Evolutionary conservation across 2,888 invertebrate species (phyloP).

Genomic region (Bembecia ichneumoniformis): DNA sequence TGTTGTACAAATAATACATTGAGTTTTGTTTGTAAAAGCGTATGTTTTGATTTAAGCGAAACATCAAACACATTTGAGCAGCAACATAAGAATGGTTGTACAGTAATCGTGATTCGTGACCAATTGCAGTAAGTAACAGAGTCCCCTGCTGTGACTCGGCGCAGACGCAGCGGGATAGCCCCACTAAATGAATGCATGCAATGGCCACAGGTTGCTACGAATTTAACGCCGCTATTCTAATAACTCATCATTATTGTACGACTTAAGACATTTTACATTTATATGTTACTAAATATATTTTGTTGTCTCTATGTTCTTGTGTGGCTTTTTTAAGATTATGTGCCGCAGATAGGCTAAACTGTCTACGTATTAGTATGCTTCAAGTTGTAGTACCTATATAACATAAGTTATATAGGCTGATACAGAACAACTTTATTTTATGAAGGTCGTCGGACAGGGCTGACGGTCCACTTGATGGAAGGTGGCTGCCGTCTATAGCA

Average conservation of each 20-base stretch:
- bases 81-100: conserved; percentile 40
- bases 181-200: conserved; percentile 24
- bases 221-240: conserved; percentile 1
- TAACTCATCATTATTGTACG: conserved; percentile 5
- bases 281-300: neutral
- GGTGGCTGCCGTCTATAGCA: no score
- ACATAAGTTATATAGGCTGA: no score
- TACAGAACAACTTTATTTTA: no score
- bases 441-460: no score
- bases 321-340: no score
- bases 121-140: conserved; percentile 51
- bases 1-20: neutral
- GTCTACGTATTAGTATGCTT: no score
- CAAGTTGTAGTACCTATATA: no score
- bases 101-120: conserved; percentile 60
- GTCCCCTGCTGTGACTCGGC: conserved; percentile 40
- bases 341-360: no score
- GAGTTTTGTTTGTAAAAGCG: neutral
- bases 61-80: neutral
- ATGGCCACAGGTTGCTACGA: conserved; percentile 5
- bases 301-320: no score
- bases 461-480: no score
- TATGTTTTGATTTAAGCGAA: neutral
- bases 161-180: conserved; percentile 44
- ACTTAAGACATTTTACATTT: neutral